Percentiles rank a stretch among this genome's conserved stretches.
These are phyloP conservation scores for Dryobota labecula DNA, from an alignment of 2,888 invertebrate species.

Conservation along the genomic window DNA sequence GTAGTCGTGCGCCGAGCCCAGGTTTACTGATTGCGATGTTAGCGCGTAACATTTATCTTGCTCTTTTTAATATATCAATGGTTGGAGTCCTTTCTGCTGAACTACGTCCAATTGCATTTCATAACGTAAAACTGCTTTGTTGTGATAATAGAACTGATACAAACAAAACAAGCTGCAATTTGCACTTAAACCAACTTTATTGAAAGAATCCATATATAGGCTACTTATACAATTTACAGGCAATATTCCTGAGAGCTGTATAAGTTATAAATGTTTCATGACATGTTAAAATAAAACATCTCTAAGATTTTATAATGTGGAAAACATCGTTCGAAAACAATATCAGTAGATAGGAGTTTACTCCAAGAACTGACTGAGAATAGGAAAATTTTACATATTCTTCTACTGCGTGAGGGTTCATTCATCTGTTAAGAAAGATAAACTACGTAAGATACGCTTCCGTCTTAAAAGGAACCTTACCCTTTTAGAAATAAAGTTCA, in stretches of 20 bases:
- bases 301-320: conserved; percentile 70
- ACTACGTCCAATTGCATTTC: no score
- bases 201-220: conserved; percentile 14
- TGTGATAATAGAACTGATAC: neutral
- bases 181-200: conserved; percentile 37
- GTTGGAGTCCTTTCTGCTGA: no score
- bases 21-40: no score
- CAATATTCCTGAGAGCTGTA: conserved; percentile 46
- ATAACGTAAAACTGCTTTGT: neutral
- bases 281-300: conserved; percentile 53
- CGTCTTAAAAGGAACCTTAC: conserved; percentile 63
- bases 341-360: conserved; percentile 69
- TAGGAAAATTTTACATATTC: conserved; percentile 74
- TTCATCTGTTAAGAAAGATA: conserved; percentile 86
- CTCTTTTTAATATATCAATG: no score
- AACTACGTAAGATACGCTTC: conserved; percentile 64
- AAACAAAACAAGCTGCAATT: conserved; percentile 16
- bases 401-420: conserved; percentile 76
- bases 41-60: no score
- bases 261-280: conserved; percentile 56
- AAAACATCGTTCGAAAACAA: conserved; percentile 71
- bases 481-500: conserved; percentile 36
- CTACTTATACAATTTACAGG: conserved; percentile 29
- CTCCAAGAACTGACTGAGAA: conserved; percentile 66
- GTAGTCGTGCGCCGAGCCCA: no score